phyloP scores from a whole-genome alignment of 2,113 vertebrate genomes.

The Labrus mixtus region DNA sequence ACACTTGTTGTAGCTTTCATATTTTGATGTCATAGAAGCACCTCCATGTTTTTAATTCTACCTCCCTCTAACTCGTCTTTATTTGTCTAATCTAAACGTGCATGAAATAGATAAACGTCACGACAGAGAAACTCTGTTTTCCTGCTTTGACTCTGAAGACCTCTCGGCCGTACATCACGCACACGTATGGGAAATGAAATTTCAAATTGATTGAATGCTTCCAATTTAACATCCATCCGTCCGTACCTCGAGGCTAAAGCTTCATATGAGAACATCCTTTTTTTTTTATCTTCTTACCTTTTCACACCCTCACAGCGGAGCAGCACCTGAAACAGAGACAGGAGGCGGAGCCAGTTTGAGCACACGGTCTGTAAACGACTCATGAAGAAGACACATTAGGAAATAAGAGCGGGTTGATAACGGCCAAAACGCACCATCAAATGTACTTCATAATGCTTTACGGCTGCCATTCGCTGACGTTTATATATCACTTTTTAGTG shows the following conservation, averaged over 20 bases:
- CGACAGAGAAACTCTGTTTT: neutral
- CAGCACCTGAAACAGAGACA: constrained; percentile 43
- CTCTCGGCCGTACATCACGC: constrained; percentile 1
- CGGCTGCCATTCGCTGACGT: constrained; percentile 80
- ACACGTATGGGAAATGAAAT: constrained; percentile 64
- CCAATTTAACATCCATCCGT: constrained; percentile 62
- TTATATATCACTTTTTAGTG: constrained; percentile 87
- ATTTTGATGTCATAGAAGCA: no score
- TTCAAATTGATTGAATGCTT: constrained; percentile 70
- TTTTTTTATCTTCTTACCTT: neutral
- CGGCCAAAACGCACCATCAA: constrained; percentile 81
- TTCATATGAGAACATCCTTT: constrained; percentile 45
- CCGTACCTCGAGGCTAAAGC: constrained; percentile 41
- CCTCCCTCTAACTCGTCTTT: no score
- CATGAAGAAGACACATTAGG: constrained; percentile 74
- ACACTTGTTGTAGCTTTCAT: no score
- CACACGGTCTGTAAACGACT: neutral
- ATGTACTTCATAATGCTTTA: constrained; percentile 83
- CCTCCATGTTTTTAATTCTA: no score
- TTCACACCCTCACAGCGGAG: neutral
- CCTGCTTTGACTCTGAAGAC: neutral
- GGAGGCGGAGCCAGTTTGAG: constrained; percentile 19
- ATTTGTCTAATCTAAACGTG: no score
- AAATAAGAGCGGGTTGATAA: constrained; percentile 84
- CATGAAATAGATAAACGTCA: neutral